Evolutionary conservation across 2,888 invertebrate species (phyloP), one percentile per base, ranked within the genome.

Genomic region (Itoplectis maculator): DNA sequence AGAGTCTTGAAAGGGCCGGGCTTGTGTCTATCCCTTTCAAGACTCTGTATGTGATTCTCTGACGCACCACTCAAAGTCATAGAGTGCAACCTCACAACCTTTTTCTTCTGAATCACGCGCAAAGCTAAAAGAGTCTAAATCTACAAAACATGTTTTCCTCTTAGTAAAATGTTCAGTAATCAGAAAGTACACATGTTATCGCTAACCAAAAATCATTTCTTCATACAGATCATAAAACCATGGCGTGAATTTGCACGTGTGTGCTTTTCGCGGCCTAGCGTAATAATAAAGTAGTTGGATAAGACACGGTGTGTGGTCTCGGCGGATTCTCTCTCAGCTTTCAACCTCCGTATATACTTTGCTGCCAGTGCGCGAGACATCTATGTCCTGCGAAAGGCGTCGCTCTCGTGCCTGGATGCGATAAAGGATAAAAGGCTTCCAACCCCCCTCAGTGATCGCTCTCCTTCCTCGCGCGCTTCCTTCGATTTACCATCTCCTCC

Each of bases 331-430:
- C 29, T 68, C 37, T 69, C 61, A 68, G 56, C 13, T 37, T 61
- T 63, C 15, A 47, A 49, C 15, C 40, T 29, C 29, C 23, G n/a
- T n/a, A 2, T 2, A 1, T 15, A 29, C 65, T 49, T 78, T 45
- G 35, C 13, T 29, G 59, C 13, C 51, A 15, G 11, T 69, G 35
- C 20, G 35, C 8, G 18, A 42, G 45, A 74, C 54, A 35, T 47
- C 47, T 20, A 68, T 61, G 66, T 65, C 59, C 35, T 35, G 70
- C 20, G 59, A 66, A 54, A 59, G 59, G 59, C 49, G 42, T 70
- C 79, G 70, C 66, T 65, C 65, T 69, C 59, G 77, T 65, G 70
- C 72, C 70, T 75, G 18, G 74, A 82, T 49, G 51, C 37, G 75
- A 66, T 79, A 72, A 75, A 56, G 75, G 65, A 66, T 75, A 65